Evolutionary conservation across 2,113 vertebrate genomes (phyloP).

Genomic region (Malurus alboscapulatus): DNA sequence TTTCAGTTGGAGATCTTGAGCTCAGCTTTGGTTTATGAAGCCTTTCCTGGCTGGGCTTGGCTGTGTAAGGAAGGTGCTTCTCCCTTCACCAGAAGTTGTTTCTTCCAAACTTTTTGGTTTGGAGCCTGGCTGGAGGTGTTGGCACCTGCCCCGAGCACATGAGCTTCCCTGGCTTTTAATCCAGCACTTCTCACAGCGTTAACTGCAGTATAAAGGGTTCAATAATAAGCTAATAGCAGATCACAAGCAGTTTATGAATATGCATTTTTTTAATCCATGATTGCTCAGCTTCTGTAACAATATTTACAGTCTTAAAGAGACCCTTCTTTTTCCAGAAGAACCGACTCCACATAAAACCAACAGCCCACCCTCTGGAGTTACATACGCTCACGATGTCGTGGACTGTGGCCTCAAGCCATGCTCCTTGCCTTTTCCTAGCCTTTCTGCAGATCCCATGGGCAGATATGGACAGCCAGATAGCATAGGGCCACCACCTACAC

Average conservation of each 20-base stretch:
- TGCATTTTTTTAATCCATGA: slow-evolving; percentile 59
- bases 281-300: slow-evolving; percentile 66
- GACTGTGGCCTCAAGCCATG: slow-evolving; percentile 90
- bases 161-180: slow-evolving; percentile 52
- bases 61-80: not conserved
- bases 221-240: slow-evolving; percentile 23
- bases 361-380: slow-evolving; percentile 83
- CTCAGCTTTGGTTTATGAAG: not conserved
- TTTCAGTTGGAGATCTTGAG: not conserved
- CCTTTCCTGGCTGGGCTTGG: not conserved
- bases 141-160: not conserved
- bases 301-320: slow-evolving; percentile 80
- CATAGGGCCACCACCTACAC: slow-evolving; percentile 84
- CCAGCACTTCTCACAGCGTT: not conserved
- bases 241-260: slow-evolving; percentile 45
- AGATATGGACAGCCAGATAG: slow-evolving; percentile 85
- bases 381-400: slow-evolving; percentile 82
- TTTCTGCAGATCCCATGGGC: slow-evolving; percentile 78
- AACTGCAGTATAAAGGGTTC: not conserved
- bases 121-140: not conserved
- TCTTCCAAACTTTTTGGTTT: not conserved
- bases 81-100: not conserved
- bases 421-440: slow-evolving; percentile 74
- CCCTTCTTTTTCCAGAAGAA: slow-evolving; percentile 93
- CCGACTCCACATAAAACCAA: slow-evolving; percentile 87